Evolutionary conservation across 1,140 invertebrate genomes (phyloP), one percentile per base, ranked within the genome.

Genomic region (Pissodes strobi): DNA sequence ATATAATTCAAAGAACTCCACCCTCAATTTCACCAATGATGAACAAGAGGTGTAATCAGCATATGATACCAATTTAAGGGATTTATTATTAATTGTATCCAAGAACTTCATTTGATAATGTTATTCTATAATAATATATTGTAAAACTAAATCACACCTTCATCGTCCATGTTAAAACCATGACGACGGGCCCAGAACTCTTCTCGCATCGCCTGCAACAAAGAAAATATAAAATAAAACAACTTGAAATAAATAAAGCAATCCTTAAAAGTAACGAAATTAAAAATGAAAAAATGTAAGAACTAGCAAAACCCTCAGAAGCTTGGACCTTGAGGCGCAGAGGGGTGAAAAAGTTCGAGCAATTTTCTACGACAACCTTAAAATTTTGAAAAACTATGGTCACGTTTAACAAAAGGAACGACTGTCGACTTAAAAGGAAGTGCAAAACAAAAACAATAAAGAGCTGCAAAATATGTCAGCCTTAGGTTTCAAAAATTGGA

Each of bases 131-230:
- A n/a, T n/a, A n/a, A n/a, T n/a, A n/a, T n/a, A n/a, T n/a, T n/a
- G n/a, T n/a, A n/a, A n/a, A n/a, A n/a, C n/a, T n/a, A 48, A 48
- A 9, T 13, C 21, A 6, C 45, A 72, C 91, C 92, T 69, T 93
- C 91, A 30, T 87, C 85, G 79, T 89, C 81, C 1, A 81, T 79
- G 41, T 82, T 80, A 76, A 84, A 83, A 22, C 37, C 60, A 6
- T 82, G 83, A 12, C 82, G 79, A 27, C 84, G 76, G 9, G 82
- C 81, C 76, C 79, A 83, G 39, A 83, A 83, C 64, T 84, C 82
- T 61, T 85, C 81, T 25, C 83, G 61, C 46, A 78, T 57, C 23
- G 74, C 75, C 77, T 78, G 27, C 2, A 69, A 64, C 15, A 19
- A 55, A 63, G 22, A 39, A 13, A 19, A 46, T 2, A 38, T 38